Evolutionary conservation across 2,888 invertebrate genomes (phyloP), one percentile per base, ranked within the genome.

Genomic region (Leptinotarsa tumamoca): DNA sequence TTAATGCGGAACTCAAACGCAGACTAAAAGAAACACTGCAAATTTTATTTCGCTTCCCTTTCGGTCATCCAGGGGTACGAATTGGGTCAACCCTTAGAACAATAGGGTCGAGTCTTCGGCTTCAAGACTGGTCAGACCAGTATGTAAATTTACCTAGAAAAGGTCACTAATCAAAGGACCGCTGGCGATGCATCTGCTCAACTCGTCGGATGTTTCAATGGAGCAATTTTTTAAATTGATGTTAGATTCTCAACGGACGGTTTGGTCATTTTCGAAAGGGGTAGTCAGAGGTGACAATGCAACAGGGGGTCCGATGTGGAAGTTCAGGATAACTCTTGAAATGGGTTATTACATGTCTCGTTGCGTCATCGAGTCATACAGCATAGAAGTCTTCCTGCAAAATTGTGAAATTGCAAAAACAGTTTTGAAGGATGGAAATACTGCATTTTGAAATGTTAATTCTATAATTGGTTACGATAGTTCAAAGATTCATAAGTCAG

Each of bases 61-160:
- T 71, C 78, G 80, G 81, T 75, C 76, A 79, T 73, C 72, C 66
- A 73, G 78, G 79, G 80, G 78, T 76, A 61, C 70, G 78, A 79
- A 79, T 72, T 76, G 81, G 83, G 84, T 83, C 83, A 84, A 76
- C 80, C 73, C 77, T 80, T 80, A 79, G 79, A 80, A 81, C 80
- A 80, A 81, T 82, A 82, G 81, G 82, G 82, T 80, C 80, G 80
- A 81, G 56, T 72, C 80, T 82, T 82, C 73, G 76, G 76, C 80
- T 54, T 75, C 77, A 83, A 83, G 83, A 86, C 85, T 86, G 86
- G 86, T 86, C 85, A 86, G 82, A 83, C 86, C 74, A 76, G 86
- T 86, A 86, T 86, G 86, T 80, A 84, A 86, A 86, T 86, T 81
- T 78, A 71, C 68, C 75, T 75, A 77, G 80, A 80, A 82, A 83